Base-by-base conservation (phyloP, 2,797 vertebrate species). In the Liparis tanakae region DNA sequence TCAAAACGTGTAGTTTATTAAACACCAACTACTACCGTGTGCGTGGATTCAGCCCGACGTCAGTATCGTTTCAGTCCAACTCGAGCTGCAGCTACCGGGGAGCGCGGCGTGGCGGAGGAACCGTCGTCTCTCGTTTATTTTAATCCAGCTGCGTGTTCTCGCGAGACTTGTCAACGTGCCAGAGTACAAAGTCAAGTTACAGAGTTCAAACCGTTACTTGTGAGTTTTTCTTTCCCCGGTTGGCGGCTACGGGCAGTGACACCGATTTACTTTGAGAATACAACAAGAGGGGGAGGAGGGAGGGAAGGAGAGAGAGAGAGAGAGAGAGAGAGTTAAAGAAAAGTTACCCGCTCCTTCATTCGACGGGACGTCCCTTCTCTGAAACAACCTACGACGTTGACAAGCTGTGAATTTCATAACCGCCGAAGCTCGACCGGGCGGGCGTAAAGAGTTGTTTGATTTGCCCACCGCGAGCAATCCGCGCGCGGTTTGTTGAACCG, bases 361-460 rank as follows among this genome's bases (percentile, higher is more conserved):
- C 66, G 20, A 44, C 81, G 79, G 85, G 89, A 91, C 88, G 85
- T 88, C 83, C 77, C 81, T 85, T 72, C 54, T 30, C 14, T 53
- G 30, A 3, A 20, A 1, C 51, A 15, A 14, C 62, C 20, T 50
- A 48, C 75, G 77, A 70, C 76, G 62, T 50, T 67, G 57, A 30
- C 69, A 64, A 30, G n/a, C 61, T 80, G 60, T 61, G 63, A 75
- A 25, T 80, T 66, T 62, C 54, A 62, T 56, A 15, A 63, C 74
- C 60, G 33, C 73, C 8, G 70, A 79, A 60, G 76, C 76, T 54
- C 39, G 84, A 82, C 59, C 56, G 59, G 60, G 74, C 74, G 66
- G 67, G 78, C 61, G 84, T 30, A 30, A 84, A 76, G 81, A 83
- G 80, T 76, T 83, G 53, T 79, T 76, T 58, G 15, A 55, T 72